Percentiles rank a stretch among this genome's conserved stretches.
Conservation (phyloP, 64 coral and sea anemone genomes). For the Montipora foliosa region DNA sequence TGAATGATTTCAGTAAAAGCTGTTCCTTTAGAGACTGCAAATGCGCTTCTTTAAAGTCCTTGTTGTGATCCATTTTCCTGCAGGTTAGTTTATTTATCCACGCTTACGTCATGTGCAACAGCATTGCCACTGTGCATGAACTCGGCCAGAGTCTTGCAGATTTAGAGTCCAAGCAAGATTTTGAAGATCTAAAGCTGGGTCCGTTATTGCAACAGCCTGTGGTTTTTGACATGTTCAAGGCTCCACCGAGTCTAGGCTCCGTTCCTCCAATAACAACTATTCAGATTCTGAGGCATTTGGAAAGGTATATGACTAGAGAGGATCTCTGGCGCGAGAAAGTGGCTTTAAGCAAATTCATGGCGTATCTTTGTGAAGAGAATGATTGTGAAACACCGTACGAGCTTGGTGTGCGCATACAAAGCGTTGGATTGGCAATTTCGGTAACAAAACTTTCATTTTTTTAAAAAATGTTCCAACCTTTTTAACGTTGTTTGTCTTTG, state of each 20-base stretch:
- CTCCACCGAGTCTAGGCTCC: constrained; percentile 46
- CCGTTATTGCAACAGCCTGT: constrained; percentile 80
- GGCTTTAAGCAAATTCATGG: constrained; percentile 69
- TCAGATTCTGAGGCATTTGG: constrained; percentile 80
- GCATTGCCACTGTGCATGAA: constrained; percentile 81
- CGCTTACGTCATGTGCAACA: constrained; percentile 85
- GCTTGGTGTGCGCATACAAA: constrained; percentile 84
- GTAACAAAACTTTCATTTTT: constrained; percentile 4
- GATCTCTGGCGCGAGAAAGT: constrained; percentile 76
- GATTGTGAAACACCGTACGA: constrained; percentile 70
- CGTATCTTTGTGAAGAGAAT: constrained; percentile 73
- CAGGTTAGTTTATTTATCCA: constrained; percentile 78
- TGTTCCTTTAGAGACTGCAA: no score
- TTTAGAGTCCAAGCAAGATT: constrained; percentile 72
- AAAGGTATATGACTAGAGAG: constrained; percentile 75
- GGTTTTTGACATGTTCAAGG: constrained; percentile 90
- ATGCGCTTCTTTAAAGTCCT: no score
- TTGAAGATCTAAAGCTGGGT: constrained; percentile 80
- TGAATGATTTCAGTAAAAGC: no score
- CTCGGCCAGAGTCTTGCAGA: constrained; percentile 73
- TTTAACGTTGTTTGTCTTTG: no score
- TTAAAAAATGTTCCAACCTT: neutral
- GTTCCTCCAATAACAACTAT: constrained; percentile 76
- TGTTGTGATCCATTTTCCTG: neutral
- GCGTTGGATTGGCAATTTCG: constrained; percentile 82